A percentile compares a stretch with the other conserved stretches of the same genome.
These are phyloP conservation scores for Phallusia fumigata DNA, from an alignment of 23 tunicate species.

Conservation along the genomic window DNA sequence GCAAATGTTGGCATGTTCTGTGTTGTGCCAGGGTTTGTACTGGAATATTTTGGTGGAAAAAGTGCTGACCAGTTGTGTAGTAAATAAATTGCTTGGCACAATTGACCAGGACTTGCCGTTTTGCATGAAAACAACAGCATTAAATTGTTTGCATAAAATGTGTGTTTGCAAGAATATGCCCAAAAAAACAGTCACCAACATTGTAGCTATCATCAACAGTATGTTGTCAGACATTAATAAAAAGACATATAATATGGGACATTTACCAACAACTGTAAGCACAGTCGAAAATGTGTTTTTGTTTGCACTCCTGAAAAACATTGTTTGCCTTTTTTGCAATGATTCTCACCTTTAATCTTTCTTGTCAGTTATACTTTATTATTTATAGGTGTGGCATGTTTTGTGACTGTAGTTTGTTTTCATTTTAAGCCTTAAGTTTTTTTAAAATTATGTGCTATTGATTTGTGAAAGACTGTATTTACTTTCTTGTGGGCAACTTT, in stretches of 20 bases:
- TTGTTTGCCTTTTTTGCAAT: neutral
- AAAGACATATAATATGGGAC: neutral
- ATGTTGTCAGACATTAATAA: neutral
- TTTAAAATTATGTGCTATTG: too few species aligned
- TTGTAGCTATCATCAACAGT: neutral
- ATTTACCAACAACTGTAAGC: neutral
- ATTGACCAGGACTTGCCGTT: neutral
- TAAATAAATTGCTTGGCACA: neutral
- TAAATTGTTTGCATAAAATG: neutral
- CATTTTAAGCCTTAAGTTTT: too few species aligned
- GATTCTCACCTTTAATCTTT: too few species aligned
- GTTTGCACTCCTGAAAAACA: neutral
- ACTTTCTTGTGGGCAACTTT: too few species aligned
- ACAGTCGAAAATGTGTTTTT: neutral
- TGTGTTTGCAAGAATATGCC: neutral
- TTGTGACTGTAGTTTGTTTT: too few species aligned
- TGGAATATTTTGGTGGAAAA: neutral
- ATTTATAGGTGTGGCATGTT: too few species aligned
- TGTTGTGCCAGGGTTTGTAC: conserved; percentile 8
- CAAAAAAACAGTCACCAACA: neutral
- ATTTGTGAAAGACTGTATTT: too few species aligned
- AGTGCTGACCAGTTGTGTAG: neutral
- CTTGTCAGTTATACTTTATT: too few species aligned
- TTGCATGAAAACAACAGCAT: neutral
- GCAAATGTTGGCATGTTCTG: neutral